Evolutionary conservation across 2,797 vertebrate genomes (phyloP), one percentile per base, ranked within the genome.

Genomic region (Peromyscus eremicus): DNA sequence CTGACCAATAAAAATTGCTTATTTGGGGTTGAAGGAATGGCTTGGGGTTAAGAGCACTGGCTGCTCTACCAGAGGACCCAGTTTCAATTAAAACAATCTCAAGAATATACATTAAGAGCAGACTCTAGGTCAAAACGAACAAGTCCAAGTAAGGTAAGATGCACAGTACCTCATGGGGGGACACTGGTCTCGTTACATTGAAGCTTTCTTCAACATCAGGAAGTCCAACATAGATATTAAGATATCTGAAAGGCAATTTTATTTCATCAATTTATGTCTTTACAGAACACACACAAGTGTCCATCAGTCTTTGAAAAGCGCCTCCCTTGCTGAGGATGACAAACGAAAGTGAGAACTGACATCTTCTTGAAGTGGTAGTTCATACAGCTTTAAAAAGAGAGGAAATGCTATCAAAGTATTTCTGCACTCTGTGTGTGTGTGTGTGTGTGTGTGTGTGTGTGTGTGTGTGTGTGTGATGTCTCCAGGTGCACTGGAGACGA

Each of bases 191-290:
- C 49, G 99, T 99, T 62, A 99, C 99, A 83, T 99, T 99, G 98
- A 99, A 99, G 97, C 99, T 99, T 99, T 99, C 99, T 98, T 99
- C 99, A 52, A 99, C 99, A 96, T 99, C 99, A 89, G 99, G 99
- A 98, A 99, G 99, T 32, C 99, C 99, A 6, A 99, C 99, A 3
- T 99, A 99, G 92, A 99, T 99, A 98, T 99, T 99, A 87, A 99
- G 99, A 97, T 99, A 99, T 96, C 99, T 99, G 97, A 5, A 98
- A 98, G 32, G 97, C 40, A 98, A 92, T 96, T 70, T 86, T 86
- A 66, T 89, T 94, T 6, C 34, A 93, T 2, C 19, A 94, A 64
- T 0, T 6, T 32, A 73, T 25, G 91, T 95, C 84, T 93, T 93
- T 93, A 71, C 86, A 0, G 5, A 94, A 49, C 34, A 34, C n/a